Conservation (phyloP, 2,113 vertebrate genomes). For the Erpornis zantholeuca region DNA sequence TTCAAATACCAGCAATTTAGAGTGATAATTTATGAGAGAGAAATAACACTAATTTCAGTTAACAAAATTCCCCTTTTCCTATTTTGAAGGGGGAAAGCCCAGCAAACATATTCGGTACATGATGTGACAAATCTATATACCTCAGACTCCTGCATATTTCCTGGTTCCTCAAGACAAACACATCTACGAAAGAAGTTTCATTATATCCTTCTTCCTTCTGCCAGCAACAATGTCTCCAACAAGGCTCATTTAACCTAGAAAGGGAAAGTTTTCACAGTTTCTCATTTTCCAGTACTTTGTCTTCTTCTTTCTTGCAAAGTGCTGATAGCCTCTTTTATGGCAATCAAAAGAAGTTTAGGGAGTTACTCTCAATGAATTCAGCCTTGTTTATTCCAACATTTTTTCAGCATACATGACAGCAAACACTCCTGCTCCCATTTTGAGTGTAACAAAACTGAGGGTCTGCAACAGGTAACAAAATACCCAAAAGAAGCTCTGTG, state of each 20-base stretch:
- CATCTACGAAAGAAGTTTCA: neutral
- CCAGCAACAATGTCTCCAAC: neutral
- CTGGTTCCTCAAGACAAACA: neutral
- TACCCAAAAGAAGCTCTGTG: fast-evolving
- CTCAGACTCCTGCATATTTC: neutral
- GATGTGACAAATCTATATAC: neutral
- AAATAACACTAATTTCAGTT: neutral
- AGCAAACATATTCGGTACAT: neutral
- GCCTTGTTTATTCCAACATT: neutral
- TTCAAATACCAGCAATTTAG: neutral
- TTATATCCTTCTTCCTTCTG: neutral
- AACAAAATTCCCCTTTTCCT: neutral
- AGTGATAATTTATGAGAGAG: neutral
- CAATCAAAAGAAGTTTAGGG: neutral
- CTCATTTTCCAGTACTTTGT: neutral
- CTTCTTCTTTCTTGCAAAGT: neutral
- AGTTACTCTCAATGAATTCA: neutral
- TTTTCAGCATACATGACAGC: neutral
- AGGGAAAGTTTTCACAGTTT: neutral
- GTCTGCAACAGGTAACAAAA: neutral
- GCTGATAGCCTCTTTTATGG: neutral
- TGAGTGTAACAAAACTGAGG: neutral
- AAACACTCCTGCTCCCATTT: neutral
- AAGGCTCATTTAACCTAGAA: neutral
- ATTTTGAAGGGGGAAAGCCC: neutral